Percentiles rank a stretch among this genome's conserved stretches.
Conservation (phyloP, 2,113 vertebrate genomes). For the Rhynchopsitta pachyrhyncha region DNA sequence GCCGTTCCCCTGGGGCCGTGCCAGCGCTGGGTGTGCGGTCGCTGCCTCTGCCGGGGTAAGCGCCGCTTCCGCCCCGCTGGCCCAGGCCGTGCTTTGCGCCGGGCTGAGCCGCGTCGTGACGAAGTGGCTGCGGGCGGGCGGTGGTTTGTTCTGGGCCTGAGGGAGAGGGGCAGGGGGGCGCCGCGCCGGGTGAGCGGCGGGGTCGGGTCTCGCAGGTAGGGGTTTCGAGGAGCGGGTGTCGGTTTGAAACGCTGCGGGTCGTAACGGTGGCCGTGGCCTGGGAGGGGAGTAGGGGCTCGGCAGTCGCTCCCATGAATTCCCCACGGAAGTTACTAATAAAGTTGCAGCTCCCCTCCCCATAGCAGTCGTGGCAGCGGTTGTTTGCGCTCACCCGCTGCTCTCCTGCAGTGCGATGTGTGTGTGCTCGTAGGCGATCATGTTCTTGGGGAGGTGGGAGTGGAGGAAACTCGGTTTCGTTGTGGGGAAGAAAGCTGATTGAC, state of each 20-base stretch:
- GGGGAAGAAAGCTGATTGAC: neutral
- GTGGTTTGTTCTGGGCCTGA: neutral
- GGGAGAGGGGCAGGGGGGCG: no score
- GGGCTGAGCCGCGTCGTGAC: neutral
- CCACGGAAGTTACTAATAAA: neutral
- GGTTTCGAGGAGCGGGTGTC: neutral
- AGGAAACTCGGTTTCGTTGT: fast-evolving
- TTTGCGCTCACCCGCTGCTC: neutral
- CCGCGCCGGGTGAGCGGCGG: neutral
- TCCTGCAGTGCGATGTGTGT: neutral
- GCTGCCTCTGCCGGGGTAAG: neutral
- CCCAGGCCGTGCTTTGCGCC: neutral
- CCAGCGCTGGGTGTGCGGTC: neutral
- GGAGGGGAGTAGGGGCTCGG: neutral
- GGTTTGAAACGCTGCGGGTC: neutral
- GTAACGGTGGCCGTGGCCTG: neutral
- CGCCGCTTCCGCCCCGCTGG: neutral
- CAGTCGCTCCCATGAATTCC: neutral
- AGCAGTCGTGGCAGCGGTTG: neutral
- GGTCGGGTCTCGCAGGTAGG: neutral
- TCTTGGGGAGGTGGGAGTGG: neutral
- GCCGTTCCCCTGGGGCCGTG: neutral
- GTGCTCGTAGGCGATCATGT: fast-evolving
- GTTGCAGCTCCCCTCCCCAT: neutral
- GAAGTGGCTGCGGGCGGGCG: no score